Base-by-base conservation (phyloP, 2,113 vertebrate species). In the Sceloporus tristichus region DNA sequence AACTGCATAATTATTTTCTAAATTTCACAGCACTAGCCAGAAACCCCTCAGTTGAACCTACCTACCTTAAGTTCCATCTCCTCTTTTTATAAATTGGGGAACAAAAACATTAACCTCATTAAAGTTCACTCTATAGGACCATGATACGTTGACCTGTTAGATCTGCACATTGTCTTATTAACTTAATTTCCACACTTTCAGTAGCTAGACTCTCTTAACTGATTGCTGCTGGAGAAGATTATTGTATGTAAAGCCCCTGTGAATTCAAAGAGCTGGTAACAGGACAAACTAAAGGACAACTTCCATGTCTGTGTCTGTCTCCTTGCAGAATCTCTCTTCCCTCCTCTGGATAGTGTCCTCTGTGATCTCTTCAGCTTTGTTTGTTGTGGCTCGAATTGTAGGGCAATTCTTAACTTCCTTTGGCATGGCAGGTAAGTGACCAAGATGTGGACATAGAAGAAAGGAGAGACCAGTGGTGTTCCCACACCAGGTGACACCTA, bases 371-470 rank as follows among this genome's bases (percentile, higher is more conserved):
- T 86, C 86, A 11, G 97, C 92, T 78, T 85, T 95, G 82, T 91
- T 90, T 14, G 83, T 89, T 0, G 70, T 97, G 70, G 94, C 94
- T 13, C 83, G 90, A 65, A 93, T 96, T 40, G 1, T 84, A 0
- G 94, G 89, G 0, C 95, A 97, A 79, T 89, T 97, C 54, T 89
- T 97, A 83, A 91, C 81, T 0, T 90, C 90, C 75, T 53, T 77
- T 70, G 91, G 94, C 4, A 18, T 95, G 14, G 83, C 65, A 0
- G 95, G 97, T 97, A 90, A 96, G 97, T 76, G 65, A 16, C 34
- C 0, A 68, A 5, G 87, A 25, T 9, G 13, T 42, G n/a, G 14
- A 2, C 25, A 18, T 27, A 14, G 16, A 9, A 66, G 14, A 29
- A 25, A 11, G 25, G 54, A 8, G 14, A 27, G 59, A 5, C 21